Evolutionary conservation across 92 coral and sea anemone species (phyloP).

Genomic region (Phymanthus crucifer): DNA sequence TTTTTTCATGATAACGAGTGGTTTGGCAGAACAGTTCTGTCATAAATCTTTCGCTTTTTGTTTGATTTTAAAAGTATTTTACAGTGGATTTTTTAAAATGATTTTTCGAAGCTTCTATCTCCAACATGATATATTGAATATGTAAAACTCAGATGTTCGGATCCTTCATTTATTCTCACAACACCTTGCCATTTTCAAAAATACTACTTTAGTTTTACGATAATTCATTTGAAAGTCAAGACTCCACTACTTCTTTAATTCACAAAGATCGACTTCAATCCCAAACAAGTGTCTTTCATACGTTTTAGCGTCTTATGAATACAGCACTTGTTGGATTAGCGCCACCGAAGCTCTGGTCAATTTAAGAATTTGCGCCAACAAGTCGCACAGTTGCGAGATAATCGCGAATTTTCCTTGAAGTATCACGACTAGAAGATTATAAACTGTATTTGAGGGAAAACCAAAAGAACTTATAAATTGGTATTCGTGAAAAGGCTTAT

Average conservation of each 20-base stretch:
- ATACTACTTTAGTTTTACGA: too few species aligned
- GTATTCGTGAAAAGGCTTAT: neutral
- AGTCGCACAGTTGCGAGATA: neutral
- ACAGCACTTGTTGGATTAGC: neutral
- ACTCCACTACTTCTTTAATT: too few species aligned
- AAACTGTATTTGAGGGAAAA: neutral
- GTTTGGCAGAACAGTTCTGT: neutral
- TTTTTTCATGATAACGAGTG: neutral
- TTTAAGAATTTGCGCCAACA: neutral
- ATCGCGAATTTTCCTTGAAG: neutral
- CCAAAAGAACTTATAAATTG: neutral
- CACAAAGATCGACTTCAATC: too few species aligned
- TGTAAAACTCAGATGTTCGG: neutral
- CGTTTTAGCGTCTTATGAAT: neutral
- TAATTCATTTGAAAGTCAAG: too few species aligned
- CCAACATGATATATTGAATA: neutral
- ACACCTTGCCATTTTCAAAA: too few species aligned
- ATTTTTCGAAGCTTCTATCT: neutral
- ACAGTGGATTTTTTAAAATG: neutral
- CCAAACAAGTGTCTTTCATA: neutral
- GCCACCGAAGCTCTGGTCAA: neutral
- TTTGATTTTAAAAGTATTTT: neutral
- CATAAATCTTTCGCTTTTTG: neutral
- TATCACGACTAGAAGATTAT: neutral
- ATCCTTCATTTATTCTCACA: too few species aligned